Conservation (phyloP, 2,113 vertebrate genomes). For the Oreotrochilus melanogaster region DNA sequence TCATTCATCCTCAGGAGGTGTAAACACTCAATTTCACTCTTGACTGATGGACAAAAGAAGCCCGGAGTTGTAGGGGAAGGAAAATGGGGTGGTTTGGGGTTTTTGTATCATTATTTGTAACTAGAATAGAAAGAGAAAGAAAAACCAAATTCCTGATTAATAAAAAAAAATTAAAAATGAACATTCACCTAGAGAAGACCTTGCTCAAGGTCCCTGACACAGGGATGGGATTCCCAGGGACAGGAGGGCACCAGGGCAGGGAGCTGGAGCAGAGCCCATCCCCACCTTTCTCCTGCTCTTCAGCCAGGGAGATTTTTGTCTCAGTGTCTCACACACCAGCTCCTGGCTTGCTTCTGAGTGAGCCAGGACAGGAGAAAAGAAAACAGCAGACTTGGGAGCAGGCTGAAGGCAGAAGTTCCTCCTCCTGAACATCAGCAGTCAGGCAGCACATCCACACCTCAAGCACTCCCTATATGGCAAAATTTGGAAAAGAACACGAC, state of each 20-base stretch:
- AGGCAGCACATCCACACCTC: not conserved
- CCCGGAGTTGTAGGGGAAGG: not conserved
- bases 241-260: not conserved
- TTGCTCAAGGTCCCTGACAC: not conserved
- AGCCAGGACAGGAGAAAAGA: not conserved
- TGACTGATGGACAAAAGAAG: not conserved
- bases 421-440: not conserved
- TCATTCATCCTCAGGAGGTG: not conserved
- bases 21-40: not conserved
- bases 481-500: not conserved
- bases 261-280: not conserved
- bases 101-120: not conserved
- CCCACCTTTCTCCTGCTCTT: not conserved
- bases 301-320: not conserved
- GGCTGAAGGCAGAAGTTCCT: not conserved
- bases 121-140: not conserved
- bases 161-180: not conserved
- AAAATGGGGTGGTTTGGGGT: no score
- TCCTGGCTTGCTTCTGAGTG: not conserved
- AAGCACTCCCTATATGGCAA: not conserved
- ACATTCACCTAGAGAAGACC: not conserved
- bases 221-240: not conserved
- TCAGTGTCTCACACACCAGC: not conserved
- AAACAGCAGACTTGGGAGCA: not conserved
- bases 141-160: not conserved